A percentile compares a stretch with the other conserved stretches of the same genome.
Evolutionary conservation across 2,113 vertebrate species (phyloP).

Genomic region (Jacana jacana): DNA sequence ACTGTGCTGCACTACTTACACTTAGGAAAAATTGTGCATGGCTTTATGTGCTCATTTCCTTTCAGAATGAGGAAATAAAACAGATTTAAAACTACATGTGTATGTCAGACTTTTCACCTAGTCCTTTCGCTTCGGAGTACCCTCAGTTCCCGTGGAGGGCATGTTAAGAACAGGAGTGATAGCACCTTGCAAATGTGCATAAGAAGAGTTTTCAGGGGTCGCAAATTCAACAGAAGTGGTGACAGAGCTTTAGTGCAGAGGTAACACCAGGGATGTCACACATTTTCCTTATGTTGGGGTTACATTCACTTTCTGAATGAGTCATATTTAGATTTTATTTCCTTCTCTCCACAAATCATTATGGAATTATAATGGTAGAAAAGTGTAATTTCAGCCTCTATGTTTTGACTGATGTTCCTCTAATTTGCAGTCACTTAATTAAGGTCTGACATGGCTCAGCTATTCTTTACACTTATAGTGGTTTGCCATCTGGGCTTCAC

Average conservation of each 20-base stretch:
- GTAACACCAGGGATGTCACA: background rate
- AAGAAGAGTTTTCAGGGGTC: background rate
- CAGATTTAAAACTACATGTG: background rate
- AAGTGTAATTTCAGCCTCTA: background rate
- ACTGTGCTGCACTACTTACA: background rate
- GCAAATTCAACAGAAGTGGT: background rate
- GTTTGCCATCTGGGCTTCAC: constrained; percentile 32
- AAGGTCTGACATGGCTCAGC: constrained; percentile 30
- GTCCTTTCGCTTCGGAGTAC: background rate
- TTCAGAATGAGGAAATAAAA: background rate
- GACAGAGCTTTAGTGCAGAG: background rate
- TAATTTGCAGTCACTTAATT: constrained; percentile 53
- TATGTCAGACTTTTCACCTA: background rate
- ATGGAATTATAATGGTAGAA: background rate
- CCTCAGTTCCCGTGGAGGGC: background rate
- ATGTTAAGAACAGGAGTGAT: background rate
- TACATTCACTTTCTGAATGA: background rate
- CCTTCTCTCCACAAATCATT: background rate
- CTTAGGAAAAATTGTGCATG: background rate
- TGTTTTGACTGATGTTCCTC: background rate
- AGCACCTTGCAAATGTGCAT: background rate
- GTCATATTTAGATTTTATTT: background rate
- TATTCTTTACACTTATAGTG: constrained; percentile 22
- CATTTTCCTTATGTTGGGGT: background rate
- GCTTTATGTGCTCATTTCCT: background rate